Percentiles rank a stretch among this genome's conserved stretches.
Conservation (phyloP, 2,888 invertebrate species). For the Hecatera dysodea region DNA sequence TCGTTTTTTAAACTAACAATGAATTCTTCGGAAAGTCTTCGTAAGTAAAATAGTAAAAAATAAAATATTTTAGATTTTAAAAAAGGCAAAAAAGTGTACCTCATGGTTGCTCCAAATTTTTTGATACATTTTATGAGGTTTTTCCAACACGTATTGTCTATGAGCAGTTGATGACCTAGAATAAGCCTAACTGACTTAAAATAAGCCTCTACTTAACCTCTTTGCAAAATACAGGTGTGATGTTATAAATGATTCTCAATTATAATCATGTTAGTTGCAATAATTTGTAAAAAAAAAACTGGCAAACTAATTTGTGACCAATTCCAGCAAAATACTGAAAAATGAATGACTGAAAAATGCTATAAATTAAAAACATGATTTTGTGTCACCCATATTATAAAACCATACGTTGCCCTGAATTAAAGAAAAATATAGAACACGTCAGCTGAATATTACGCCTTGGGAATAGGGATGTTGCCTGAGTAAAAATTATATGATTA, state of each 20-base stretch:
- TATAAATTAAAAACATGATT: not conserved
- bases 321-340: not conserved
- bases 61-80: too few species aligned
- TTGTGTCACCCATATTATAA: not conserved
- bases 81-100: too few species aligned
- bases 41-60: too few species aligned
- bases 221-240: not conserved
- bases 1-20: too few species aligned
- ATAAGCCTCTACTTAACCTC: not conserved
- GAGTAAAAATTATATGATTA: too few species aligned
- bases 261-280: not conserved
- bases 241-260: not conserved
- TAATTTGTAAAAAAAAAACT: not conserved
- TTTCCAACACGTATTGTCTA: too few species aligned
- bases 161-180: too few species aligned
- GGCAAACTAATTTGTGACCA: not conserved
- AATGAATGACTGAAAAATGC: not conserved
- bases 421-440: constrained; percentile 45
- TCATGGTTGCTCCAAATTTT: too few species aligned
- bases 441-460: constrained; percentile 23
- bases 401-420: constrained; percentile 29
- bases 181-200: too few species aligned
- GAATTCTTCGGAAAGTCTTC: too few species aligned
- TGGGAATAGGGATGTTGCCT: too few species aligned
- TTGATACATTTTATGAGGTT: too few species aligned